Conservation (phyloP, 2,888 invertebrate genomes). For the Caenorhabditis sp. region DNA sequence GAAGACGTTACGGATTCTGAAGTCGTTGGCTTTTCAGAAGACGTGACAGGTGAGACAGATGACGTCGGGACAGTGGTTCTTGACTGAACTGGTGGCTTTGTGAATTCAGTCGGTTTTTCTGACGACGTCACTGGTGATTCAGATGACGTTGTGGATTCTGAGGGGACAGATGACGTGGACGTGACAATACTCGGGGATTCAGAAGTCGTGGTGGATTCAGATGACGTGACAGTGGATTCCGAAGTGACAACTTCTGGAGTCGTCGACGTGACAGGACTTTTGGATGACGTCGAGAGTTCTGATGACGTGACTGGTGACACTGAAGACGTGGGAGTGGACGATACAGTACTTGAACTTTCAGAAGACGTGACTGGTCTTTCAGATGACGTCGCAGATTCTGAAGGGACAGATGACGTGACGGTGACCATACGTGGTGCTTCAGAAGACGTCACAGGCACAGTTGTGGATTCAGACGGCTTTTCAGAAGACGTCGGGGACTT, state of each 20-base stretch:
- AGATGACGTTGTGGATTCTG: constrained; percentile 19
- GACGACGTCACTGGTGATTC: constrained; percentile 2
- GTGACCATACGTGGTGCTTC: too few relatives aligned
- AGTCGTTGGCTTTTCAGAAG: background rate
- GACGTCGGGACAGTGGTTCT: background rate
- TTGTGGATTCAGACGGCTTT: background rate
- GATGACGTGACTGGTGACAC: too few relatives aligned
- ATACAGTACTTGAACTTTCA: too few relatives aligned
- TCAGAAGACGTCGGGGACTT: constrained; percentile 4
- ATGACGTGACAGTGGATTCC: too few relatives aligned
- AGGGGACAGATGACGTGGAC: constrained; percentile 22
- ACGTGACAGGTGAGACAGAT: background rate
- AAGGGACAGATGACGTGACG: background rate
- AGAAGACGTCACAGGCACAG: constrained; percentile 44
- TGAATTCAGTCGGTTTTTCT: background rate
- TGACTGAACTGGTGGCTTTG: constrained; percentile 4
- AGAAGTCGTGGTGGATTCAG: constrained; percentile 8
- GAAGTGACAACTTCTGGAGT: too few relatives aligned
- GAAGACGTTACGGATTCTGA: background rate
- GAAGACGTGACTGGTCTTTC: background rate
- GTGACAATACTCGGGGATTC: background rate
- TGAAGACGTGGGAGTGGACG: too few relatives aligned
- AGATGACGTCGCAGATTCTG: constrained; percentile 10
- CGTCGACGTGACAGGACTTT: too few relatives aligned
- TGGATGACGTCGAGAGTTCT: too few relatives aligned